These are phyloP conservation scores for Tuta absoluta DNA, from an alignment of 2,888 invertebrate species.

Conservation along the genomic window DNA sequence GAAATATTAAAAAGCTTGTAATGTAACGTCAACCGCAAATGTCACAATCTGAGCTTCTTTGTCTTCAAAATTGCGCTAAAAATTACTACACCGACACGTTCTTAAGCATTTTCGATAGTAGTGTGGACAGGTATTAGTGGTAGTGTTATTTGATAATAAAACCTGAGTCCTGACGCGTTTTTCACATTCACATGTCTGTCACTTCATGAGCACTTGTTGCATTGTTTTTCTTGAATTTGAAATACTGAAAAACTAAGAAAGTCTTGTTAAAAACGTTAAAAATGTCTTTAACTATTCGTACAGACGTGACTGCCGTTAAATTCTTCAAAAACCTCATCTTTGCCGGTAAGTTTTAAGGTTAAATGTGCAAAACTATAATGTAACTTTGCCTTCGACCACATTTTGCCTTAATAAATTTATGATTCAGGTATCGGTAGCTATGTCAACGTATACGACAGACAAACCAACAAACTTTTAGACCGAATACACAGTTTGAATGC, in stretches of 20 bases:
- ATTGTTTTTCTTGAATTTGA: conserved; percentile 1
- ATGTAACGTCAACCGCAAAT: not conserved
- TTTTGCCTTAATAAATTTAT: conserved; percentile 21
- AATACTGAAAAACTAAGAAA: not conserved
- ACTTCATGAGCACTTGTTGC: not conserved
- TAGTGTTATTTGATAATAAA: not conserved
- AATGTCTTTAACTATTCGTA: conserved; percentile 52
- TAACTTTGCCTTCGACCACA: not conserved
- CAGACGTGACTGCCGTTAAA: conserved; percentile 79
- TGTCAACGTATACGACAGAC: conserved; percentile 56
- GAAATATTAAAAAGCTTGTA: not conserved
- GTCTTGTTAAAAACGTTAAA: not conserved
- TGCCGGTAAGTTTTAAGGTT: conserved; percentile 62
- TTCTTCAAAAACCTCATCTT: conserved; percentile 62
- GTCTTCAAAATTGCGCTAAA: not conserved
- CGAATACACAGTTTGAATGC: conserved; percentile 58
- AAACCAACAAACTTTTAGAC: conserved; percentile 42
- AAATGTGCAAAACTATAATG: conserved; percentile 13
- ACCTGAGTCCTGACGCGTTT: not conserved
- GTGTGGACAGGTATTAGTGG: not conserved
- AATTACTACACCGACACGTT: not conserved
- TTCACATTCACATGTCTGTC: not conserved
- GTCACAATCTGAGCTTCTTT: not conserved
- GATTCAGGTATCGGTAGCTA: conserved; percentile 80
- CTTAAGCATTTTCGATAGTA: not conserved